These are phyloP conservation scores for Ormyrus thymus DNA, from an alignment of 2,888 invertebrate species.

Conservation along the genomic window DNA sequence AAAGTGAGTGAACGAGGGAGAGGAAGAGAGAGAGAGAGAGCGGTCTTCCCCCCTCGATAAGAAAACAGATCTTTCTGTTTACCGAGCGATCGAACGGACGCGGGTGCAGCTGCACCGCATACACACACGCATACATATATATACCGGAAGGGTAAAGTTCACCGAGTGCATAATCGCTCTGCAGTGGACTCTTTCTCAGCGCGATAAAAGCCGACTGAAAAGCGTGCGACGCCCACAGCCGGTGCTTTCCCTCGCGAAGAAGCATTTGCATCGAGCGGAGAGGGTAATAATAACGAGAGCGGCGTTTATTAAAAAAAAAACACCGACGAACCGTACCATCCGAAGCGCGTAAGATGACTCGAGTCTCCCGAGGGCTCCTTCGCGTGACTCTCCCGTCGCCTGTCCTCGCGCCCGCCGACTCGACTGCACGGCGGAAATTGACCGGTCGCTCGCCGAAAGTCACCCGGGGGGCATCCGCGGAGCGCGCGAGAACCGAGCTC, in stretches of 20 bases:
- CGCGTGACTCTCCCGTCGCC: neutral
- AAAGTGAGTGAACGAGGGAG: no score
- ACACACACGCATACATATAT: no score
- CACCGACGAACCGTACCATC: no score
- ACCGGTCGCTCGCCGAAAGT: neutral
- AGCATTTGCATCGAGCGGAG: no score
- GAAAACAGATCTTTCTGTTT: no score
- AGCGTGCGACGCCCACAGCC: no score
- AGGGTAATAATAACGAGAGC: no score
- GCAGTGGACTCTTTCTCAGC: neutral
- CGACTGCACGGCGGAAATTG: neutral
- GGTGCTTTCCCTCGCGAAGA: neutral
- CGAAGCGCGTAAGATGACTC: neutral
- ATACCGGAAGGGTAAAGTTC: slow-evolving; percentile 22
- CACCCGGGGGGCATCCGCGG: neutral
- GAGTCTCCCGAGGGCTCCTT: no score
- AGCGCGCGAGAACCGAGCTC: slow-evolving; percentile 9
- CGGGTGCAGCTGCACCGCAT: neutral
- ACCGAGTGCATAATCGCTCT: slow-evolving; percentile 6
- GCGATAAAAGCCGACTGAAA: no score
- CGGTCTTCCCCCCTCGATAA: no score
- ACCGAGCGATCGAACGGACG: neutral
- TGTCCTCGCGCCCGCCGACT: neutral
- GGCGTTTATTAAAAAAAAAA: no score
- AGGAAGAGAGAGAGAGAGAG: no score